Percentiles rank a stretch among this genome's conserved stretches.
Conservation (phyloP, 2,888 invertebrate genomes). For the Cetonia aurata region DNA sequence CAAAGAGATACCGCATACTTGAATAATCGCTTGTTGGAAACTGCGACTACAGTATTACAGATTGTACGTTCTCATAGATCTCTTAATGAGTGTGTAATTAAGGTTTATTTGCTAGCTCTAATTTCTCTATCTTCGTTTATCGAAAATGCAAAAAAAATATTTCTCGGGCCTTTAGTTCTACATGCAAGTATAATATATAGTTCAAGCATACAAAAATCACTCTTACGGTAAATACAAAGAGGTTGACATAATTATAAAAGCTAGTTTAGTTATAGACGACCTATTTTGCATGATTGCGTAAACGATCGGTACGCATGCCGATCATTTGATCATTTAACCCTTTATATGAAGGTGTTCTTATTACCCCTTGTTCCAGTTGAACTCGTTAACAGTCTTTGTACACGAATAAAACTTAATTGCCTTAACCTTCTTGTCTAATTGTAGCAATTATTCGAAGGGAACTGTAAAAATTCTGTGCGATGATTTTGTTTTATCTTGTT, state of each 20-base stretch:
- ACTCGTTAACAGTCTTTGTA: constrained; percentile 20
- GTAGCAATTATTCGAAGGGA: constrained; percentile 10
- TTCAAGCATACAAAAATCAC: no score
- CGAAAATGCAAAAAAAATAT: not conserved
- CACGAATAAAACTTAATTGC: constrained; percentile 19
- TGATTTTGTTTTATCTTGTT: no score
- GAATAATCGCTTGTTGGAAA: not conserved
- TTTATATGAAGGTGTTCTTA: constrained; percentile 24
- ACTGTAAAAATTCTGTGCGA: constrained; percentile 1
- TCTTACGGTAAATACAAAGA: not conserved
- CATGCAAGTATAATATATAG: no score
- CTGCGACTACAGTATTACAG: no score
- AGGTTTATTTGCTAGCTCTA: no score
- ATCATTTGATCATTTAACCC: constrained; percentile 24
- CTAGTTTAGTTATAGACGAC: constrained; percentile 19
- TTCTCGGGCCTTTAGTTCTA: no score
- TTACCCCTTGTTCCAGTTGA: constrained; percentile 15
- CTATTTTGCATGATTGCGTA: constrained; percentile 31
- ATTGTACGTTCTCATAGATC: no score
- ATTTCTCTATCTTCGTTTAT: no score
- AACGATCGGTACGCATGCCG: constrained; percentile 7
- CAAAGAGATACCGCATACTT: constrained; percentile 15
- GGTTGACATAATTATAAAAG: constrained; percentile 1
- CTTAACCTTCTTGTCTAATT: constrained; percentile 28
- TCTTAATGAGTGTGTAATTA: no score